Conservation (phyloP, 2,113 vertebrate species). For the Bubo blakistoni region DNA sequence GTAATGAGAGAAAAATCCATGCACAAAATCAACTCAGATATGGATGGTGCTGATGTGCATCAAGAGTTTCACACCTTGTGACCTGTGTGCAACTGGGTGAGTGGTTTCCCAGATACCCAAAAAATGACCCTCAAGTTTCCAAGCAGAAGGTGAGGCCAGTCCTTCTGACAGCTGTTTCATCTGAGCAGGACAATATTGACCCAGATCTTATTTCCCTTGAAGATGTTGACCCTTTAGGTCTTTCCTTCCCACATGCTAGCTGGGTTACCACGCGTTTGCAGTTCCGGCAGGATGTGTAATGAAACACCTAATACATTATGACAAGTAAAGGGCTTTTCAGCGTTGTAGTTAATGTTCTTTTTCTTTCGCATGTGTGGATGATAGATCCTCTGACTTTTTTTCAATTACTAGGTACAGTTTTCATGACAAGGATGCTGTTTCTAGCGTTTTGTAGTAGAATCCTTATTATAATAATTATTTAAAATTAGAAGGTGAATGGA, state of each 20-base stretch:
- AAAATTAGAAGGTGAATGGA: conserved; percentile 14
- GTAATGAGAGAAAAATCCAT: background rate
- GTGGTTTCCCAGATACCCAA: background rate
- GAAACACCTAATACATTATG: background rate
- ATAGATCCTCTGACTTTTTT: background rate
- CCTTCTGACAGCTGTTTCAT: background rate
- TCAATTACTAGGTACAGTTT: background rate
- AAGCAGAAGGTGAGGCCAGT: background rate
- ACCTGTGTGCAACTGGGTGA: accelerated
- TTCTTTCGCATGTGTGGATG: background rate
- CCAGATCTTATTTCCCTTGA: background rate
- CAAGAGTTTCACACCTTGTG: background rate
- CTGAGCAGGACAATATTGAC: background rate
- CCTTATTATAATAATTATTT: conserved; percentile 52
- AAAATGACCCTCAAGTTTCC: background rate
- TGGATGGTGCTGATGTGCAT: background rate
- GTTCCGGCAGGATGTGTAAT: background rate
- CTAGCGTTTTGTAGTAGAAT: background rate
- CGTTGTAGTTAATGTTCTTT: background rate
- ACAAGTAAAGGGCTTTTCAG: background rate
- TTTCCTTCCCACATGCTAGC: accelerated
- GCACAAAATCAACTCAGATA: accelerated
- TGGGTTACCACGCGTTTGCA: background rate
- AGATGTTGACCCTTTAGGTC: background rate
- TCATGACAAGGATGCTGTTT: background rate